Percentiles rank a stretch among this genome's conserved stretches.
Conservation (phyloP, 2,888 invertebrate genomes). For the Spisula solida region DNA sequence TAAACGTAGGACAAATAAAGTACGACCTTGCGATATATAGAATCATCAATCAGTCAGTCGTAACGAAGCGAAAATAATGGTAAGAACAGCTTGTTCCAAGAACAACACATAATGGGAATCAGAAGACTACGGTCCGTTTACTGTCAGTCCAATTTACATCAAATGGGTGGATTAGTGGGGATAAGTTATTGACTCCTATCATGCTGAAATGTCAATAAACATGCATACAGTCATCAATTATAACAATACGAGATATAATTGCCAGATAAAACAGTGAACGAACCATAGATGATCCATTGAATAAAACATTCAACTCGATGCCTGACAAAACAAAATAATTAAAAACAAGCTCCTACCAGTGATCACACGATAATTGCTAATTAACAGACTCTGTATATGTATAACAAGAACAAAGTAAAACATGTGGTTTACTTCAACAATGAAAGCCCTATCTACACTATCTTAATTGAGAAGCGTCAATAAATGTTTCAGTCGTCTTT, state of each 20-base stretch:
- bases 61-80: neutral
- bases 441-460: neutral
- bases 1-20: too few species aligned
- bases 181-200: neutral
- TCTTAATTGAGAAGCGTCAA: constrained; percentile 45
- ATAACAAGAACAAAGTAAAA: constrained; percentile 19
- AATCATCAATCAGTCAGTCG: neutral
- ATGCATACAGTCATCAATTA: neutral
- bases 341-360: neutral
- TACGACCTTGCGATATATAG: neutral
- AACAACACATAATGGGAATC: neutral
- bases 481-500: constrained; percentile 35
- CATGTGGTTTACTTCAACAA: constrained; percentile 34
- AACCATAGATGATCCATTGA: neutral
- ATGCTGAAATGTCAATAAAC: neutral
- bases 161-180: neutral
- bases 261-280: constrained; percentile 1
- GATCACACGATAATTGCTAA: neutral
- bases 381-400: neutral
- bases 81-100: neutral
- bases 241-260: neutral
- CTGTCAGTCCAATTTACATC: constrained; percentile 15
- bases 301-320: neutral
- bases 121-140: neutral
- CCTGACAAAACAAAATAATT: constrained; percentile 21